These are phyloP conservation scores for Hippocampus abdominalis DNA, from an alignment of 2,113 vertebrate species.

Conservation along the genomic window DNA sequence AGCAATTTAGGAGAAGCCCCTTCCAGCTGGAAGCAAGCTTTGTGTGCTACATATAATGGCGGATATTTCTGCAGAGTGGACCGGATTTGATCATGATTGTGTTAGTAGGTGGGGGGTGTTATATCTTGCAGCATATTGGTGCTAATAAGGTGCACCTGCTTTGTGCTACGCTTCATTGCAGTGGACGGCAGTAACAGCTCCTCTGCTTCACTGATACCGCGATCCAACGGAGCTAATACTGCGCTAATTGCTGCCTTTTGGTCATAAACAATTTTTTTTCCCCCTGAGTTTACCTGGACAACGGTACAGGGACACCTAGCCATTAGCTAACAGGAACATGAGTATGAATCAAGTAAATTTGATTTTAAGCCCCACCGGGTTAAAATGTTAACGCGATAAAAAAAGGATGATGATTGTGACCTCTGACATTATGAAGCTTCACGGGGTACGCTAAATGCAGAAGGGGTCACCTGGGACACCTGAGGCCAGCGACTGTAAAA, in stretches of 20 bases:
- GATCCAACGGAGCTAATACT: background rate
- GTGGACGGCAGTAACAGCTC: background rate
- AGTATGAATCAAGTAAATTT: too few species aligned
- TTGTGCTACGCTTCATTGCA: background rate
- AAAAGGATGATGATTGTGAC: too few species aligned
- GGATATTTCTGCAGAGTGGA: conserved; percentile 1
- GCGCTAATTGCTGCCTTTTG: background rate
- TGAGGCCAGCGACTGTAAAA: background rate
- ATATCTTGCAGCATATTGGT: background rate
- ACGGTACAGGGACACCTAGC: background rate
- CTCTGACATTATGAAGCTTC: background rate
- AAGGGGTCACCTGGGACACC: background rate
- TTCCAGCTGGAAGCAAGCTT: background rate
- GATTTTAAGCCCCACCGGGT: background rate
- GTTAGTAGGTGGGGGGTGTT: background rate
- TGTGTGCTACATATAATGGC: background rate
- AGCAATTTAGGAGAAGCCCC: background rate
- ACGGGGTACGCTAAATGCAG: background rate
- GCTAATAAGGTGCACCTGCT: background rate
- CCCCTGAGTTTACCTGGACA: background rate
- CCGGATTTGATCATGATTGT: background rate
- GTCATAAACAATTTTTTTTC: background rate
- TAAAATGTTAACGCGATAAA: background rate
- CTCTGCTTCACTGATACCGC: background rate
- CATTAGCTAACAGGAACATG: too few species aligned